These are phyloP conservation scores for Tetragonula carbonaria DNA, from an alignment of 2,888 invertebrate genomes.

Conservation along the genomic window DNA sequence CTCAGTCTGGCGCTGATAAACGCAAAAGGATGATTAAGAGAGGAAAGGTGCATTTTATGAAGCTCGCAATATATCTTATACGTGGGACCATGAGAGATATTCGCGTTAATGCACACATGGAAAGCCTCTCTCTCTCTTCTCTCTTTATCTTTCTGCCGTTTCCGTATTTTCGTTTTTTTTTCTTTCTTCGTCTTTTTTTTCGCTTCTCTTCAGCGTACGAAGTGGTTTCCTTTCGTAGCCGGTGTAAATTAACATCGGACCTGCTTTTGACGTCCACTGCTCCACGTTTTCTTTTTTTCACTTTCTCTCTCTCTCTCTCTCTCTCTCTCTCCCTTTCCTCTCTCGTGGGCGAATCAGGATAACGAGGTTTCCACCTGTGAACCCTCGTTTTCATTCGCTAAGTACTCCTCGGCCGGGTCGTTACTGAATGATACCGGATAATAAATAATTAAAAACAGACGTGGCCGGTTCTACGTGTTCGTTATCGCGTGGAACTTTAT, in stretches of 20 bases:
- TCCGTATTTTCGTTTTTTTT: background rate
- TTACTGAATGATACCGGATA: slow-evolving; percentile 43
- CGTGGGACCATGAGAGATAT: slow-evolving; percentile 37
- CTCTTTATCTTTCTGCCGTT: background rate
- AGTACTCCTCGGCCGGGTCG: slow-evolving; percentile 43
- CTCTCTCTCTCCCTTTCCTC: background rate
- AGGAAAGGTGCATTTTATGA: slow-evolving; percentile 8
- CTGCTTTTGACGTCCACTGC: slow-evolving; percentile 42
- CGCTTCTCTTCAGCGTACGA: slow-evolving; percentile 2
- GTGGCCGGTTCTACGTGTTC: background rate
- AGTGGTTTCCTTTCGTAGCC: slow-evolving; percentile 40
- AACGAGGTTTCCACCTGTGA: slow-evolving; percentile 48
- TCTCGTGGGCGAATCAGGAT: slow-evolving; percentile 40
- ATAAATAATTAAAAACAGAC: slow-evolving; percentile 49
- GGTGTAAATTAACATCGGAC: slow-evolving; percentile 57
- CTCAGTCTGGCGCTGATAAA: background rate
- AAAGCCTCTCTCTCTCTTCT: background rate
- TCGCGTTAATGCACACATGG: slow-evolving; percentile 38
- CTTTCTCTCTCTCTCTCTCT: background rate
- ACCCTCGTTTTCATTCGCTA: slow-evolving; percentile 49
- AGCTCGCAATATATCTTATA: slow-evolving; percentile 39
- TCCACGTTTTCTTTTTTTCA: slow-evolving; percentile 8
- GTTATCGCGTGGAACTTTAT: slow-evolving; percentile 16
- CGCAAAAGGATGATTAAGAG: slow-evolving; percentile 25
- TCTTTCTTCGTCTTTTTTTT: background rate